phyloP scores from a whole-genome alignment of 1,140 invertebrate species.

The Dinothrombium tinctorium region DNA sequence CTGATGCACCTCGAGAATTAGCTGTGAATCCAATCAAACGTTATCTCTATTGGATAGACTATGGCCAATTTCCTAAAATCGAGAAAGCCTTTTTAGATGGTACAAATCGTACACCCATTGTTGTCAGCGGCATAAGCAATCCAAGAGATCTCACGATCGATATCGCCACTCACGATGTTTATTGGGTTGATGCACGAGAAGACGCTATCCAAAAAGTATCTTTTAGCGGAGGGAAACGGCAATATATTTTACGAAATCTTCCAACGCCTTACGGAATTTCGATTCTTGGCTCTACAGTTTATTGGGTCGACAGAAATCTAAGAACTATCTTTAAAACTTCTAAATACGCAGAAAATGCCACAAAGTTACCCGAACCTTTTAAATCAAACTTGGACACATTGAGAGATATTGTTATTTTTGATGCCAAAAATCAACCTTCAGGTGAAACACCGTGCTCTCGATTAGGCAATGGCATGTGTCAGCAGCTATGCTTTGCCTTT shows the following conservation, averaged over 20 bases:
- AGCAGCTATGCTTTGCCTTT: slow-evolving; percentile 83
- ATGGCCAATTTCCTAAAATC: slow-evolving; percentile 85
- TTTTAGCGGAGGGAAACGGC: slow-evolving; percentile 24
- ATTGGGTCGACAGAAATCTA: slow-evolving; percentile 87
- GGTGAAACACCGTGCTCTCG: slow-evolving; percentile 42
- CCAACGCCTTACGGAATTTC: slow-evolving; percentile 88
- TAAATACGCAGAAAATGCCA: slow-evolving; percentile 17
- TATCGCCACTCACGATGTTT: slow-evolving; percentile 76
- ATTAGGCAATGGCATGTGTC: slow-evolving; percentile 61
- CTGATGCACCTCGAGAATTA: slow-evolving; percentile 71
- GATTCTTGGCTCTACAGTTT: slow-evolving; percentile 48
- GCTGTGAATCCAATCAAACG: slow-evolving; percentile 89
- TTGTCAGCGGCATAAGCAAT: slow-evolving; percentile 66
- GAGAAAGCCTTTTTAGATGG: slow-evolving; percentile 73
- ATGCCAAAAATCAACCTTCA: slow-evolving; percentile 54
- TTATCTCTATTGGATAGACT: slow-evolving; percentile 89
- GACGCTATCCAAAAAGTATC: slow-evolving; percentile 54
- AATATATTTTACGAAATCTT: slow-evolving; percentile 56
- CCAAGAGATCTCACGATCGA: slow-evolving; percentile 84
- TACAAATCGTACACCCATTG: slow-evolving; percentile 56
- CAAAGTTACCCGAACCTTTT: slow-evolving; percentile 35
- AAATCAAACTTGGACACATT: slow-evolving; percentile 58
- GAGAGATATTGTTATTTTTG: slow-evolving; percentile 69
- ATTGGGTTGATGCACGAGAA: slow-evolving; percentile 84
- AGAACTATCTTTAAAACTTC: slow-evolving; percentile 44